phyloP scores from a whole-genome alignment of 2,888 invertebrate genomes.

The Calliphora vomitoria region DNA sequence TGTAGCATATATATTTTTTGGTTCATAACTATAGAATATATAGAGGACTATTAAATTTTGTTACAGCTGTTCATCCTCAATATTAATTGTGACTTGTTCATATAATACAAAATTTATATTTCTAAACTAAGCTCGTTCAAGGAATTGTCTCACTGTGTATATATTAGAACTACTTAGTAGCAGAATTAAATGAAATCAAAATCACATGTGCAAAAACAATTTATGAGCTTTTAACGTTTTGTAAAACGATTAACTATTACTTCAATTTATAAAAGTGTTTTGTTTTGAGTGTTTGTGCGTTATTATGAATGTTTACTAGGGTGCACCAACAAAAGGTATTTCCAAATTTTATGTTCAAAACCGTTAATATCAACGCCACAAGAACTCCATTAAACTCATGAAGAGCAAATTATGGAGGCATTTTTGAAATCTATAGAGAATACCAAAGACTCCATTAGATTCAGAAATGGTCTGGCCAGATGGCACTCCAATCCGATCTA shows the following conservation, averaged over 20 bases:
- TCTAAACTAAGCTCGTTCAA: too few relatives aligned
- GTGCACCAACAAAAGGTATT: not conserved
- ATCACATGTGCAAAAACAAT: slow-evolving; percentile 59
- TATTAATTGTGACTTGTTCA: too few relatives aligned
- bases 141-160: not conserved
- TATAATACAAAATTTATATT: too few relatives aligned
- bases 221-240: slow-evolving; percentile 62
- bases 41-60: not conserved
- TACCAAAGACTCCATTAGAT: too few relatives aligned
- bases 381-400: too few relatives aligned
- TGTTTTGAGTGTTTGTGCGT: not conserved
- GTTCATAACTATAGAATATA: slow-evolving; percentile 7
- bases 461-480: too few relatives aligned
- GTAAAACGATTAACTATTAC: slow-evolving; percentile 59
- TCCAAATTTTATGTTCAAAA: too few relatives aligned
- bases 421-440: too few relatives aligned
- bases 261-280: slow-evolving; percentile 27
- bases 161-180: slow-evolving; percentile 2
- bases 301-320: not conserved
- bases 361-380: too few relatives aligned
- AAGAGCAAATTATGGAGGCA: too few relatives aligned
- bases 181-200: slow-evolving; percentile 52
- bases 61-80: too few relatives aligned
- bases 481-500: too few relatives aligned
- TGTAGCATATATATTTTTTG: not conserved